A percentile compares a stretch with the other conserved stretches of the same genome.
Evolutionary conservation across 2,888 invertebrate genomes (phyloP).

Genomic region (Zeuzera pyrina): DNA sequence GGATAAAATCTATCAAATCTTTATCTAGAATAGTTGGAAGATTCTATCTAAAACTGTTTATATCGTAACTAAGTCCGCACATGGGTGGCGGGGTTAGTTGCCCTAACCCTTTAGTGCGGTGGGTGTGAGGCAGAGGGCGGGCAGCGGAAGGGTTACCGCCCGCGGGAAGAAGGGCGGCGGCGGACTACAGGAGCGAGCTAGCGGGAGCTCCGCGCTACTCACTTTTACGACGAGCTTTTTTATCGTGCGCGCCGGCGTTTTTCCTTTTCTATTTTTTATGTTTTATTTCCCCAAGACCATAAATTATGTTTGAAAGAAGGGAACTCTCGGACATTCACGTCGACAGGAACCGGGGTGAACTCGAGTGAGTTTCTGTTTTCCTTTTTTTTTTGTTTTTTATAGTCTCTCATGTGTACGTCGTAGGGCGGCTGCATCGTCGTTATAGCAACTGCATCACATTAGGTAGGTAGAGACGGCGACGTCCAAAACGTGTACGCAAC

Average conservation of each 20-base stretch:
- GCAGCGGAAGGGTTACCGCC: slow-evolving; percentile 68
- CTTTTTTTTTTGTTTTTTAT: slow-evolving; percentile 61
- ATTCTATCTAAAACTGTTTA: too few relatives aligned
- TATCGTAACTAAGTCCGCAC: too few relatives aligned
- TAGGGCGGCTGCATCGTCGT: slow-evolving; percentile 58
- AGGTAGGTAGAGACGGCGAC: too few relatives aligned
- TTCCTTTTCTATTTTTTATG: slow-evolving; percentile 75
- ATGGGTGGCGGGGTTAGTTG: slow-evolving; percentile 58
- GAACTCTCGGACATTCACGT: slow-evolving; percentile 67
- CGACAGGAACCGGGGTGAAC: slow-evolving; percentile 67
- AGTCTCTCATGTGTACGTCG: slow-evolving; percentile 50
- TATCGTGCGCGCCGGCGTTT: slow-evolving; percentile 73
- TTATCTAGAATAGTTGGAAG: too few relatives aligned
- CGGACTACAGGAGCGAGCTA: slow-evolving; percentile 23
- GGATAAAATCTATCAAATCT: too few relatives aligned
- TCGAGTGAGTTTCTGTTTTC: slow-evolving; percentile 58
- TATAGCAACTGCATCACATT: slow-evolving; percentile 65
- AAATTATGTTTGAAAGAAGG: slow-evolving; percentile 75
- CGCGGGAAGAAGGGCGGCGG: slow-evolving; percentile 28
- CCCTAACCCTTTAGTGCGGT: slow-evolving; percentile 62
- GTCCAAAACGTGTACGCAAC: too few relatives aligned
- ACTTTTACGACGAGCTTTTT: slow-evolving; percentile 70
- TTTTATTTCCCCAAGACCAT: slow-evolving; percentile 73
- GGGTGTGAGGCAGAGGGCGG: slow-evolving; percentile 44
- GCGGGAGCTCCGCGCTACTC: slow-evolving; percentile 37